Evolutionary conservation across 2,888 invertebrate genomes (phyloP).

Genomic region (Agrotis puta): DNA sequence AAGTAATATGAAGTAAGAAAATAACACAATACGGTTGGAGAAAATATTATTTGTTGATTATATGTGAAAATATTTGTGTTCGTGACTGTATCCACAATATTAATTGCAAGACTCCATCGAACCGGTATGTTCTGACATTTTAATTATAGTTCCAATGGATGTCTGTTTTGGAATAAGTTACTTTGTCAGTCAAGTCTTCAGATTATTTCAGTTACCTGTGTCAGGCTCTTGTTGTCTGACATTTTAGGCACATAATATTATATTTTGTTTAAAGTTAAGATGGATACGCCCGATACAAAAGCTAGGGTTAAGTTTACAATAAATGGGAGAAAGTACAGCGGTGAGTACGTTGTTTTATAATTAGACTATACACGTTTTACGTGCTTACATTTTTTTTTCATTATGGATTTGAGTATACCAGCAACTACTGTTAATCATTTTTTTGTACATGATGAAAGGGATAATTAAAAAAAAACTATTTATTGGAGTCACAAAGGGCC

Average conservation of each 20-base stretch:
- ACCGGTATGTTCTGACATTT: background rate
- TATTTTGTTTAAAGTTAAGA: background rate
- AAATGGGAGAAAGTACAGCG: slow-evolving; percentile 70
- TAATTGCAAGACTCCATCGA: slow-evolving; percentile 9
- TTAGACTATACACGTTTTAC: background rate
- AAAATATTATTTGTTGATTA: too few species aligned
- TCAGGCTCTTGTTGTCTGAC: too few species aligned
- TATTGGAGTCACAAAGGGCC: too few species aligned
- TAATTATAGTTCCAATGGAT: background rate
- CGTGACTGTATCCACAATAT: background rate
- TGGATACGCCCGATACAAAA: slow-evolving; percentile 52
- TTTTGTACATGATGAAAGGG: too few species aligned
- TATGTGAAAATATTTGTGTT: too few species aligned
- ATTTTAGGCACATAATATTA: too few species aligned
- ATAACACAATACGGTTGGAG: too few species aligned
- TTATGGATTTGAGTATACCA: too few species aligned
- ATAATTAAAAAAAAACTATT: too few species aligned
- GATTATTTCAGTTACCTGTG: background rate
- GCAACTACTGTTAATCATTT: too few species aligned
- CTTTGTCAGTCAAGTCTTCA: background rate
- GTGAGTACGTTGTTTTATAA: slow-evolving; percentile 48
- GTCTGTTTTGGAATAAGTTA: background rate
- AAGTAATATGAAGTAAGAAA: too few species aligned
- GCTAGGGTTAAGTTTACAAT: slow-evolving; percentile 71
- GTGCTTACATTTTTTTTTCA: background rate